Percentiles rank a stretch among this genome's conserved stretches.
These are phyloP conservation scores for Oedothorax gibbosus DNA, from an alignment of 1,140 invertebrate genomes.

Conservation along the genomic window DNA sequence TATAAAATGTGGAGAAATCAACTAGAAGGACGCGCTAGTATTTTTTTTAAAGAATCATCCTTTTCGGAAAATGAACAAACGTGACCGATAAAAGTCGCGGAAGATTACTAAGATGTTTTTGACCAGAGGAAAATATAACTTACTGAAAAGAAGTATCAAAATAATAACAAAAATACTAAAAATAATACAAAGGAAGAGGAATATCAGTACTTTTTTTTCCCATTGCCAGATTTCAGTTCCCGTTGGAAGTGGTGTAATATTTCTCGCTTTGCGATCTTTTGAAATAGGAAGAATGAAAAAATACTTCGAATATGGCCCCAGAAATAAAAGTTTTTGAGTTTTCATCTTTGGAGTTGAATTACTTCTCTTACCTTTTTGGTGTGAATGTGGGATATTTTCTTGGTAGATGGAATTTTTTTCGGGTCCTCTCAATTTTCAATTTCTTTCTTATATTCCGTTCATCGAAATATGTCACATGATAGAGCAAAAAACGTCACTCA, in stretches of 20 bases:
- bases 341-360: constrained; percentile 13
- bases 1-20: background rate
- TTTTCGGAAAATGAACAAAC: constrained; percentile 25
- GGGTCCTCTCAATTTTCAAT: background rate
- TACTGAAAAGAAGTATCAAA: constrained; percentile 24
- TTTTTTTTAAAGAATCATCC: constrained; percentile 7
- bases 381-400: constrained; percentile 12
- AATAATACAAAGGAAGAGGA: constrained; percentile 35
- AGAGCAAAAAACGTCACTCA: constrained; percentile 23
- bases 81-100: constrained; percentile 39
- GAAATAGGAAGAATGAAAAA: background rate
- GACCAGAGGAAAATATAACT: constrained; percentile 38
- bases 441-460: constrained; percentile 4
- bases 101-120: constrained; percentile 46
- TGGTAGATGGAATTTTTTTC: background rate
- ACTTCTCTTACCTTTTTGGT: constrained; percentile 12
- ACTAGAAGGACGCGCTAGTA: no score
- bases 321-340: constrained; percentile 16
- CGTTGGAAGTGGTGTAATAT: constrained; percentile 38
- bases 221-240: constrained; percentile 51
- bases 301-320: background rate
- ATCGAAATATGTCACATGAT: constrained; percentile 12
- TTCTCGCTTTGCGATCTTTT: constrained; percentile 16
- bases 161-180: constrained; percentile 32
- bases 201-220: constrained; percentile 32